phyloP scores from a whole-genome alignment of 2,888 invertebrate species.

The Incurvaria masculella region DNA sequence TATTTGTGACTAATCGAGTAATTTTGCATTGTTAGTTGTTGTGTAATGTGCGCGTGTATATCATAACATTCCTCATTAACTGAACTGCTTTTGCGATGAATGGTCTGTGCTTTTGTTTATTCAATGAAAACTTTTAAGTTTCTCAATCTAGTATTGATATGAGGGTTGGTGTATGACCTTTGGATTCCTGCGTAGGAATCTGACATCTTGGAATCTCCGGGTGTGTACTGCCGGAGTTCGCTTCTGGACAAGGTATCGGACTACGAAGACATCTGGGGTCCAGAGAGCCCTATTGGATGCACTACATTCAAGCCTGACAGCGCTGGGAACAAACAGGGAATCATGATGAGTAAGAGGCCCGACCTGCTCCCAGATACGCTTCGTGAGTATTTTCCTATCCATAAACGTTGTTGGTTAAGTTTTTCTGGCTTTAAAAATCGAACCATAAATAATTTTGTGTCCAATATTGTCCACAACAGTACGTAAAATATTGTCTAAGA shows the following conservation, averaged over 20 bases:
- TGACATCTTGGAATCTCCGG: conserved; percentile 79
- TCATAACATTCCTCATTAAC: no score
- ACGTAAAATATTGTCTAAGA: no score
- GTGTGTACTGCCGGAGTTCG: conserved; percentile 80
- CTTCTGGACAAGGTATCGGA: conserved; percentile 91
- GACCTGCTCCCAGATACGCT: conserved; percentile 61
- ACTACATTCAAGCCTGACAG: conserved; percentile 48
- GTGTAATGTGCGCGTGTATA: no score
- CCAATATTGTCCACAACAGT: no score
- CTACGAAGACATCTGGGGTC: conserved; percentile 93
- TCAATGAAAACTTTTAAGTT: no score
- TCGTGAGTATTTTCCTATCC: conserved; percentile 36
- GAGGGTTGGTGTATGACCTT: conserved; percentile 16
- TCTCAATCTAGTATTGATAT: neutral
- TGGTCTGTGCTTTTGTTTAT: no score
- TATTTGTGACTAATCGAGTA: conserved; percentile 36
- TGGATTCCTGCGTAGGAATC: conserved; percentile 62
- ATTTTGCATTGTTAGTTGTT: no score
- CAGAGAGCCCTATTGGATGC: conserved; percentile 49
- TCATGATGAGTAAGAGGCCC: conserved; percentile 55
- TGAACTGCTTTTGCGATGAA: neutral
- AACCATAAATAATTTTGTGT: no score
- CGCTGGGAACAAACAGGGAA: conserved; percentile 35
- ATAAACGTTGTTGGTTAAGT: no score
- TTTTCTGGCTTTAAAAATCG: no score